Evolutionary conservation across 2,113 vertebrate genomes (phyloP).

Genomic region (Mus musculus): DNA sequence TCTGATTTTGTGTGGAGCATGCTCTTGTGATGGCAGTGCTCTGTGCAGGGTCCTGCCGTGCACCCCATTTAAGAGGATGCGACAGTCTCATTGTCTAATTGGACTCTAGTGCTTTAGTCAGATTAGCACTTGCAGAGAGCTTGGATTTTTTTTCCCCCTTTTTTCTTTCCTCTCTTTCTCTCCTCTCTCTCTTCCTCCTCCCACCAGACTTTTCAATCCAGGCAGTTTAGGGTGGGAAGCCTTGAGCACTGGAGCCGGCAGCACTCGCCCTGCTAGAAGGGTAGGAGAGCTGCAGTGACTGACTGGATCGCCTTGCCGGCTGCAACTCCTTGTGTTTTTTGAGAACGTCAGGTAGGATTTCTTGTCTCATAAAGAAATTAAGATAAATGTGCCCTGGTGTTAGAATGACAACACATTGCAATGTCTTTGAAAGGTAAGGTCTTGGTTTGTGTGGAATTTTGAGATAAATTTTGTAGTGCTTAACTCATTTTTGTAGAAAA

Average conservation of each 20-base stretch:
- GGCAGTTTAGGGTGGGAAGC: slow-evolving; percentile 77
- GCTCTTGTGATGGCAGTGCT: slow-evolving; percentile 59
- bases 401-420: slow-evolving; percentile 50
- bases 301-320: slow-evolving; percentile 64
- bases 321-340: slow-evolving; percentile 79
- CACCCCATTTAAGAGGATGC: slow-evolving; percentile 73
- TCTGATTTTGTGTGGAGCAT: slow-evolving; percentile 82
- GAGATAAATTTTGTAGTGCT: slow-evolving; percentile 73
- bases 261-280: slow-evolving; percentile 67
- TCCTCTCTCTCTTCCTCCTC: not conserved
- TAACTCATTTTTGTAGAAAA: slow-evolving; percentile 76
- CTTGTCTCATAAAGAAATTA: slow-evolving; percentile 61
- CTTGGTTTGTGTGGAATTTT: slow-evolving; percentile 58
- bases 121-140: slow-evolving; percentile 84
- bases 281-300: slow-evolving; percentile 77
- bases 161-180: not conserved
- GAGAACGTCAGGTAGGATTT: slow-evolving; percentile 86
- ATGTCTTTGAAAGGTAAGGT: slow-evolving; percentile 71
- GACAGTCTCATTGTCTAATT: slow-evolving; percentile 87
- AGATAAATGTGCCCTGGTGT: slow-evolving; percentile 42
- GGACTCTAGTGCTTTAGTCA: slow-evolving; percentile 86
- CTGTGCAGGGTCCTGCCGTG: slow-evolving; percentile 76
- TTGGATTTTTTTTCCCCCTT: slow-evolving; percentile 34
- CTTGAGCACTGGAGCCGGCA: slow-evolving; percentile 69
- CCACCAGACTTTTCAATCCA: not conserved